Evolutionary conservation across 2,888 invertebrate genomes (phyloP), one percentile per base, ranked within the genome.

Genomic region (Apantesis nais): DNA sequence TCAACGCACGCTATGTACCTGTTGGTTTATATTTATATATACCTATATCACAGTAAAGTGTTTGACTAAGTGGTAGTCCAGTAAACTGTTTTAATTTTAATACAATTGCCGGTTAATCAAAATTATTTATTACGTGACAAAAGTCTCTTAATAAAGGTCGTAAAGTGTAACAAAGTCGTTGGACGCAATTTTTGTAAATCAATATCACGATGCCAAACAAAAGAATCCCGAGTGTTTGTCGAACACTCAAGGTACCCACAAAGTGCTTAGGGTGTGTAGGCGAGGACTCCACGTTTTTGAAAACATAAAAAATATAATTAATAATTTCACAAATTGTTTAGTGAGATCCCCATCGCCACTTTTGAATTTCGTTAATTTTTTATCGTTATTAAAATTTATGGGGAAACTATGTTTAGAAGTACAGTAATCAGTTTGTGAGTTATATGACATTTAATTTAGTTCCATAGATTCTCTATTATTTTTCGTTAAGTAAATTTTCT

Each of bases 151-250:
- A 48, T 44, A 48, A 48, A 48, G 48, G n/a, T n/a, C n/a, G n/a
- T 31, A 19, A 64, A 64, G n/a, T 48, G 29, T 19, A 65, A 31
- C 52, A 41, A 67, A 31, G 41, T 22, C 39, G 9, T 62, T 29
- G 25, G 58, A 31, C 48, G 62, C 52, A 41, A 61, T 61, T 62
- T 58, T 67, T 48, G 39, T 65, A 64, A 48, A 71, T 71, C 71
- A 71, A 68, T 71, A n/a, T n/a, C n/a, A 71, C 63, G 39, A n/a
- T n/a, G 52, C 67, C 37, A 65, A 62, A 71, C 71, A 71, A 68
- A 68, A 65, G 67, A 63, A 31, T 39, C 16, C 48, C 19, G 62
- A 64, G 62, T 61, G 64, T 34, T 31, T 44, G 71, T 64, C 48
- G 64, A 71, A 67, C 55, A 55, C 39, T 58, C 39, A 41, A 29